Conservation (phyloP, 1,140 invertebrate genomes). For the Aplysia californica region DNA sequence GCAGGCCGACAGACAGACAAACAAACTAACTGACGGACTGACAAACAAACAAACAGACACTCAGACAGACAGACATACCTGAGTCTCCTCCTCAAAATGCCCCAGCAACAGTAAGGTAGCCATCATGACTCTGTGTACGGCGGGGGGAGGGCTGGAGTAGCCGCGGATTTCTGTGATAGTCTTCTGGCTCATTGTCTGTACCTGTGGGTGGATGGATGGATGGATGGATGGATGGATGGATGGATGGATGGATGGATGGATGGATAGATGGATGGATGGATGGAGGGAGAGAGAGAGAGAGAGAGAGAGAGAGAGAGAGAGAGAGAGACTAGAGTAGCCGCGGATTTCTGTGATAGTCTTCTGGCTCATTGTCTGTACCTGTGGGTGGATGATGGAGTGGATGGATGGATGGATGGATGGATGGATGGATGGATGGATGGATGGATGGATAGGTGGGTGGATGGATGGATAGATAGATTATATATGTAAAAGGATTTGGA, state of each 20-base stretch:
- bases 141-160: constrained; percentile 48
- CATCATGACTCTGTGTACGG: constrained; percentile 54
- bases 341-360: constrained; percentile 55
- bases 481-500: no score
- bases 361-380: constrained; percentile 47
- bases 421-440: no score
- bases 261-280: no score
- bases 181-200: constrained; percentile 48
- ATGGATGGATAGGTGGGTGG: no score
- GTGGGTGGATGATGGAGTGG: no score
- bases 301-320: neutral
- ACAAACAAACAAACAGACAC: neutral
- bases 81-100: constrained; percentile 49
- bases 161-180: constrained; percentile 56
- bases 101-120: constrained; percentile 57
- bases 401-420: no score
- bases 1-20: neutral
- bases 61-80: constrained; percentile 8
- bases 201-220: no score
- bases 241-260: no score
- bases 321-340: constrained; percentile 37
- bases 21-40: neutral
- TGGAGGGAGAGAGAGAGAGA: neutral
- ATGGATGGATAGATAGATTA: no score
- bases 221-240: no score